Evolutionary conservation across 2,888 invertebrate species (phyloP).

Genomic region (Drosophila prostipennis): DNA sequence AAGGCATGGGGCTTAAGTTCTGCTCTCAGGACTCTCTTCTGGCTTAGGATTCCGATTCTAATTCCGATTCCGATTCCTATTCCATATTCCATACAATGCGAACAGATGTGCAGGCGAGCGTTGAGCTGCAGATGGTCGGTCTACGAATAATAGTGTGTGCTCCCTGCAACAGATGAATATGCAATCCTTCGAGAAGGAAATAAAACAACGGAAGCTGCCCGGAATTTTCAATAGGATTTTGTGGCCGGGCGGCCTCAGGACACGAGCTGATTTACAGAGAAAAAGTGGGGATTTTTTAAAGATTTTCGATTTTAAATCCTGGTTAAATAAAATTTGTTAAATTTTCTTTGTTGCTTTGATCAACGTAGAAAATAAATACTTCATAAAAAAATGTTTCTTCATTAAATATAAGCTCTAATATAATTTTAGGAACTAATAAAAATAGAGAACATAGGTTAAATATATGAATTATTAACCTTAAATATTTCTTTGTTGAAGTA

Average conservation of each 20-base stretch:
- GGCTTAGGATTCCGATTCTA: constrained; percentile 37
- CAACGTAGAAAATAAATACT: too few species aligned
- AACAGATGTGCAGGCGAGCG: constrained; percentile 72
- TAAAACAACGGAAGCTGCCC: constrained; percentile 63
- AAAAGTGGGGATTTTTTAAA: background rate
- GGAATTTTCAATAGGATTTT: constrained; percentile 73
- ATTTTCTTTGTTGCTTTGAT: too few species aligned
- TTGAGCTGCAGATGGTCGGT: constrained; percentile 69
- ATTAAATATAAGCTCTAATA: too few species aligned
- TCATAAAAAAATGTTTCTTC: too few species aligned
- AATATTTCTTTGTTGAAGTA: too few species aligned
- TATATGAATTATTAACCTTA: too few species aligned
- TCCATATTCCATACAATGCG: constrained; percentile 51
- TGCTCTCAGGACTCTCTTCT: constrained; percentile 35
- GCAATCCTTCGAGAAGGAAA: constrained; percentile 51
- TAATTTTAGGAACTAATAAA: too few species aligned
- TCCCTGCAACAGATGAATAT: constrained; percentile 48
- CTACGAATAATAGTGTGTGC: constrained; percentile 3
- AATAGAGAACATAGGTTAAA: too few species aligned
- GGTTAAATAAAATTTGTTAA: too few species aligned
- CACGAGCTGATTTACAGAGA: constrained; percentile 10
- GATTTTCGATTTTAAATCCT: too few species aligned
- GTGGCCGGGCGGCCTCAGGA: constrained; percentile 34
- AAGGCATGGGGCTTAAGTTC: constrained; percentile 50
- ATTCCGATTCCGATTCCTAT: constrained; percentile 2